Conservation (phyloP, 2,113 vertebrate species). For the Leiothrix lutea region DNA sequence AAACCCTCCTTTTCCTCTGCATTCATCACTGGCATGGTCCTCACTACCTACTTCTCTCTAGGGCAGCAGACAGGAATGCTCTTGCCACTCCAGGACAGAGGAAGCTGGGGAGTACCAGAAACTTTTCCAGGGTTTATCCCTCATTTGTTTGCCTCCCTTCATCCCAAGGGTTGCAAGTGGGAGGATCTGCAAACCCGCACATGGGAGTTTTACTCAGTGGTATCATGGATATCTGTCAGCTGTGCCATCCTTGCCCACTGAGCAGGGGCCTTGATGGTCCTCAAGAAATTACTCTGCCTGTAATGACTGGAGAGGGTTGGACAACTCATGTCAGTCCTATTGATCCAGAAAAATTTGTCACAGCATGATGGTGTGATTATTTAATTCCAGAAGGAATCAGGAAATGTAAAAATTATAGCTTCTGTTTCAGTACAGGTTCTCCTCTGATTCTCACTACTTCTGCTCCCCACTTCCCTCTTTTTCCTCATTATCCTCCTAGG, state of each 20-base stretch:
- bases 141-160: not conserved
- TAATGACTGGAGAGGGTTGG: not conserved
- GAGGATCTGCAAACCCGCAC: rapidly evolving
- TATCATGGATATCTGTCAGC: rapidly evolving
- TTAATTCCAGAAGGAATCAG: not conserved
- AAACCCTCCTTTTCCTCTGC: not conserved
- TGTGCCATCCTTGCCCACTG: rapidly evolving
- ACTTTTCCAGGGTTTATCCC: not conserved
- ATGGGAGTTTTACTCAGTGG: rapidly evolving
- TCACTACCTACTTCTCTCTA: rapidly evolving
- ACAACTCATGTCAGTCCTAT: not conserved
- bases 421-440: not conserved
- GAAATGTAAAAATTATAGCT: not conserved
- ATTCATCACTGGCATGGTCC: rapidly evolving
- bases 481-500: not conserved
- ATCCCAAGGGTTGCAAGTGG: not conserved
- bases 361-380: not conserved
- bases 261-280: rapidly evolving
- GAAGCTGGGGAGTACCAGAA: not conserved
- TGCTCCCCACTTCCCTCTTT: not conserved
- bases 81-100: not conserved
- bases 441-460: not conserved
- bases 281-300: not conserved
- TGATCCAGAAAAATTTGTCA: not conserved
- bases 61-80: rapidly evolving